phyloP scores from a whole-genome alignment of 2,888 invertebrate genomes.

The Caenorhabditis japonica region DNA sequence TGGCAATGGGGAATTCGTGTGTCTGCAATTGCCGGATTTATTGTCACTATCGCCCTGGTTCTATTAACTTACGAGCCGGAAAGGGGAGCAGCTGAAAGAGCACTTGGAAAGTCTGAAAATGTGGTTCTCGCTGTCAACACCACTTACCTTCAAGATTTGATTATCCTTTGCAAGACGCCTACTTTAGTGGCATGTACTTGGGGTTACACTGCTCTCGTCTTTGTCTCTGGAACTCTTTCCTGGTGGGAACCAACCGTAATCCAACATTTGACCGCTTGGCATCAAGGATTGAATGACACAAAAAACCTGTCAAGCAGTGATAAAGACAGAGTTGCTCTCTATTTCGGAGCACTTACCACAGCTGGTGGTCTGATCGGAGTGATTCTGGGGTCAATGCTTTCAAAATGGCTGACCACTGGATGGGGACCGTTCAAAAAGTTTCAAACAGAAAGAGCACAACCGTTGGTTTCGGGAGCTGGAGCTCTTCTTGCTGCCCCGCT shows the following conservation, averaged over 20 bases:
- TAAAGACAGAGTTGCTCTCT: constrained; percentile 81
- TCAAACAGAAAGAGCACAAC: constrained; percentile 78
- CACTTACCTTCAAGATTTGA: constrained; percentile 46
- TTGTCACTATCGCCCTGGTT: constrained; percentile 53
- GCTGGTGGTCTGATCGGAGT: constrained; percentile 92
- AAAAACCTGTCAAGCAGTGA: constrained; percentile 32
- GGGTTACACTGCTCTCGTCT: constrained; percentile 98
- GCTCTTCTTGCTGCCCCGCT: constrained; percentile 87
- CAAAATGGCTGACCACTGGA: constrained; percentile 77
- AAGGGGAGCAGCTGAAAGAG: constrained; percentile 67
- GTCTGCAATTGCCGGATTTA: constrained; percentile 81
- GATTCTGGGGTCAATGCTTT: constrained; percentile 86
- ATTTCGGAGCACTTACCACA: constrained; percentile 95
- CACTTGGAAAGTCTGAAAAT: constrained; percentile 23
- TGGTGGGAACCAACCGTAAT: constrained; percentile 81
- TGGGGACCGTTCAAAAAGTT: constrained; percentile 50
- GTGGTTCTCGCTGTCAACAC: constrained; percentile 17
- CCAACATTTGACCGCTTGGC: constrained; percentile 62
- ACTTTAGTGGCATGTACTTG: constrained; percentile 93
- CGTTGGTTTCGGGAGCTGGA: constrained; percentile 88
- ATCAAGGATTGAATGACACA: constrained; percentile 54
- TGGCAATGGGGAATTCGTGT: constrained; percentile 95
- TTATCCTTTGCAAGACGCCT: constrained; percentile 79
- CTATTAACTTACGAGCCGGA: constrained; percentile 72
- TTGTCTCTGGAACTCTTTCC: constrained; percentile 87